Percentiles rank a stretch among this genome's conserved stretches.
Conservation (phyloP, 2,888 invertebrate genomes). For the Anoncus sp. region DNA sequence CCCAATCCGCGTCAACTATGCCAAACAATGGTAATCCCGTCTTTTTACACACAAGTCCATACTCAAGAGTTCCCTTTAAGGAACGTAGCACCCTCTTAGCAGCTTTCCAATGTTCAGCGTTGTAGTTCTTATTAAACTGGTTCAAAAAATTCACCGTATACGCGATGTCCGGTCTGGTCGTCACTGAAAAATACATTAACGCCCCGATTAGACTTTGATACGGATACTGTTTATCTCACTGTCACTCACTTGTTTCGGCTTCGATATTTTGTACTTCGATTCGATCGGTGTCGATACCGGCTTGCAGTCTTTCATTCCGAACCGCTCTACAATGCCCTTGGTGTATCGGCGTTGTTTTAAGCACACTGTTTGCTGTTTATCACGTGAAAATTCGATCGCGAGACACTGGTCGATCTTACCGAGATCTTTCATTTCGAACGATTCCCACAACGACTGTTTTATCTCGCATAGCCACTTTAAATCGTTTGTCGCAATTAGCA, state of each 20-base stretch:
- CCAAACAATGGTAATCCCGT: slow-evolving; percentile 37
- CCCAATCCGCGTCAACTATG: slow-evolving; percentile 52
- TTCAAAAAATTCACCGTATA: slow-evolving; percentile 33
- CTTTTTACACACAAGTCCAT: slow-evolving; percentile 24
- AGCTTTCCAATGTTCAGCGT: slow-evolving; percentile 21
- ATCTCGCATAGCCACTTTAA: no score
- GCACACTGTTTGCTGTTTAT: slow-evolving; percentile 14
- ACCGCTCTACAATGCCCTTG: slow-evolving; percentile 31
- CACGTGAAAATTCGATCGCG: slow-evolving; percentile 51
- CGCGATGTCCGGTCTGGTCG: slow-evolving; percentile 56
- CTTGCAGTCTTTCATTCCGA: slow-evolving; percentile 48
- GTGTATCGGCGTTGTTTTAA: slow-evolving; percentile 29
- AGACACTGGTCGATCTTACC: slow-evolving; percentile 37
- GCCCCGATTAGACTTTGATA: slow-evolving; percentile 53
- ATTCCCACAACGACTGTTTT: neutral
- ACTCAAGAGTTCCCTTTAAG: slow-evolving; percentile 42
- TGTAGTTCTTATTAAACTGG: neutral
- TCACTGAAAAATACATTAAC: slow-evolving; percentile 51
- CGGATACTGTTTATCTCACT: slow-evolving; percentile 45
- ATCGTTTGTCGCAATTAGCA: no score
- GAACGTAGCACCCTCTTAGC: slow-evolving; percentile 50
- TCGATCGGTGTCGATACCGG: slow-evolving; percentile 38
- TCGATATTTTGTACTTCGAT: slow-evolving; percentile 6
- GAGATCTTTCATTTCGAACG: slow-evolving; percentile 51
- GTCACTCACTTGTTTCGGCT: no score